Evolutionary conservation across 2,113 vertebrate genomes (phyloP).

Genomic region (Nibea coibor): DNA sequence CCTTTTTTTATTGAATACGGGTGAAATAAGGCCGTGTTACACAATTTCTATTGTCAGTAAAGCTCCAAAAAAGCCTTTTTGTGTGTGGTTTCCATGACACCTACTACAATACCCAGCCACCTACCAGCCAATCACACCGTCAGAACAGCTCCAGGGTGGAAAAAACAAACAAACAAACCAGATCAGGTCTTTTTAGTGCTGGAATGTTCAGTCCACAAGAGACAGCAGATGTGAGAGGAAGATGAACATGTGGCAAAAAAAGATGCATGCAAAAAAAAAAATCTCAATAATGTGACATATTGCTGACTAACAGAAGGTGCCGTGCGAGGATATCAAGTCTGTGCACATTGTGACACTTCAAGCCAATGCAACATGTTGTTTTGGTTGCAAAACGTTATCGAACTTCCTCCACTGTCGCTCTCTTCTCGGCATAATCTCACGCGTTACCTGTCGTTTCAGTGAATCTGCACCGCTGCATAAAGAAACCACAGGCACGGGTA

Average conservation of each 20-base stretch:
- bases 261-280: background rate
- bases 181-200: background rate
- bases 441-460: background rate
- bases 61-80: constrained; percentile 17
- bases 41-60: background rate
- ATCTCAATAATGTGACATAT: background rate
- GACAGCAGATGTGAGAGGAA: too few species aligned
- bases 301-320: background rate
- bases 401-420: background rate
- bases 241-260: background rate
- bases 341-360: background rate
- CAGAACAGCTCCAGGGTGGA: background rate
- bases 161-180: background rate
- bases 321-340: constrained; percentile 21
- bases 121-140: constrained; percentile 6
- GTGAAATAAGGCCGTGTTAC: constrained; percentile 13
- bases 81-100: constrained; percentile 52
- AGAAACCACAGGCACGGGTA: background rate
- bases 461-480: background rate
- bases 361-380: constrained; percentile 12
- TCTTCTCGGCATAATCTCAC: background rate
- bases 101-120: constrained; percentile 34
- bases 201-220: background rate
- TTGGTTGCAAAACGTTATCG: background rate
- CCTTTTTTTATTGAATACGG: background rate